Conservation (phyloP, 2,113 vertebrate species). For the Syngnathoides biaculeatus region DNA sequence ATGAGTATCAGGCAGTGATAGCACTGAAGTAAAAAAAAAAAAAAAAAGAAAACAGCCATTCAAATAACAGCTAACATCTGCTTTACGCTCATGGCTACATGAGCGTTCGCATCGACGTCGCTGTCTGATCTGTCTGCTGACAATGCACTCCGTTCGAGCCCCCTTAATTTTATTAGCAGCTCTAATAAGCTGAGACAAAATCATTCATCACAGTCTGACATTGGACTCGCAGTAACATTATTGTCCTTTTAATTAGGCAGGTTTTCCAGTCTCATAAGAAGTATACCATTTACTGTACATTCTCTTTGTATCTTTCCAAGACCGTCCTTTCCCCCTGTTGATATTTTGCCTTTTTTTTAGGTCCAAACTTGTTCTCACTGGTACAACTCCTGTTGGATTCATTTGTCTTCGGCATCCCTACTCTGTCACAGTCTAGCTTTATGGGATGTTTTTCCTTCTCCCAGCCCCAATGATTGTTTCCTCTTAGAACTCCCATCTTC, state of each 20-base stretch:
- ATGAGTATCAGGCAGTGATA: no score
- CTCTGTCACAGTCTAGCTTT: conserved; percentile 16
- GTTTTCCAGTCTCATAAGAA: conserved; percentile 12
- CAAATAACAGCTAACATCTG: no score
- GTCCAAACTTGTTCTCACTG: conserved; percentile 14
- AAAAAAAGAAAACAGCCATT: no score
- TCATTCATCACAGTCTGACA: conserved; percentile 20
- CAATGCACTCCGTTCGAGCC: neutral
- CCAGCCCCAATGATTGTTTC: conserved; percentile 36
- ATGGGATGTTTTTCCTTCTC: conserved; percentile 39
- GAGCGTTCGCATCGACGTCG: neutral
- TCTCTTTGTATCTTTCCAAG: neutral
- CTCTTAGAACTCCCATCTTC: conserved; percentile 55
- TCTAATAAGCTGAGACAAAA: conserved; percentile 7
- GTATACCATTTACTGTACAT: conserved; percentile 6
- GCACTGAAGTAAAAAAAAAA: no score
- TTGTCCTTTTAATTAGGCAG: conserved; percentile 17
- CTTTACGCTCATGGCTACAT: neutral
- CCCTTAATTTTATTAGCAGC: conserved; percentile 1
- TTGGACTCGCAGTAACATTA: conserved; percentile 7
- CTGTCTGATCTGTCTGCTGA: neutral
- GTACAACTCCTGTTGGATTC: conserved; percentile 21
- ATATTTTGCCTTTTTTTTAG: neutral
- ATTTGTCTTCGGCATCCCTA: conserved; percentile 20
- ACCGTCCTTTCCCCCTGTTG: neutral